These are phyloP conservation scores for Morus bassanus DNA, from an alignment of 2,797 vertebrate genomes.

Conservation along the genomic window DNA sequence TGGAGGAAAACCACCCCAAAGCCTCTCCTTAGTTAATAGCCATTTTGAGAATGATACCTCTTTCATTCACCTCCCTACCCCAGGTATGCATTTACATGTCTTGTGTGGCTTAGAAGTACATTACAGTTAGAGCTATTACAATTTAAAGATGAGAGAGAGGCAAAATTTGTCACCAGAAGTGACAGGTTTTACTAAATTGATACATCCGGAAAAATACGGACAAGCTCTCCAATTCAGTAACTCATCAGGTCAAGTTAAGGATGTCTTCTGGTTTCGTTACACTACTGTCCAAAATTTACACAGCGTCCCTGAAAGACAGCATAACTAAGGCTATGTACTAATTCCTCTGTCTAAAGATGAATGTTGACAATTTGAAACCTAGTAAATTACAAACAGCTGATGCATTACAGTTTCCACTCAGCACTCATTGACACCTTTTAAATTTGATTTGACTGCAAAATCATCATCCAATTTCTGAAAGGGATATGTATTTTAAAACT, in stretches of 20 bases:
- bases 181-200: not conserved
- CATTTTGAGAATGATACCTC: not conserved
- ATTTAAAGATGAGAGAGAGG: not conserved
- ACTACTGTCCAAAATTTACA: not conserved
- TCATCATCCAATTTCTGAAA: not conserved
- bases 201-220: not conserved
- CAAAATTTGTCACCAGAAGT: not conserved
- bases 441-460: not conserved
- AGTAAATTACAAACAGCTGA: not conserved
- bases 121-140: not conserved
- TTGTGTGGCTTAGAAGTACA: not conserved
- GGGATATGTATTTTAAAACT: not conserved
- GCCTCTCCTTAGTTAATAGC: not conserved
- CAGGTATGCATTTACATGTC: not conserved
- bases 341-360: not conserved
- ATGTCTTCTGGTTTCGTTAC: not conserved
- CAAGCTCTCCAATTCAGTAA: not conserved
- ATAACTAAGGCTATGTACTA: not conserved
- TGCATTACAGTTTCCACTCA: not conserved
- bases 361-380: not conserved
- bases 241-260: not conserved
- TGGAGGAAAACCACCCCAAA: not conserved
- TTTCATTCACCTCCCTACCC: not conserved
- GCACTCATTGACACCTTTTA: not conserved
- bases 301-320: not conserved